Conservation (phyloP, 2,797 vertebrate species). For the Choloepus didactylus region DNA sequence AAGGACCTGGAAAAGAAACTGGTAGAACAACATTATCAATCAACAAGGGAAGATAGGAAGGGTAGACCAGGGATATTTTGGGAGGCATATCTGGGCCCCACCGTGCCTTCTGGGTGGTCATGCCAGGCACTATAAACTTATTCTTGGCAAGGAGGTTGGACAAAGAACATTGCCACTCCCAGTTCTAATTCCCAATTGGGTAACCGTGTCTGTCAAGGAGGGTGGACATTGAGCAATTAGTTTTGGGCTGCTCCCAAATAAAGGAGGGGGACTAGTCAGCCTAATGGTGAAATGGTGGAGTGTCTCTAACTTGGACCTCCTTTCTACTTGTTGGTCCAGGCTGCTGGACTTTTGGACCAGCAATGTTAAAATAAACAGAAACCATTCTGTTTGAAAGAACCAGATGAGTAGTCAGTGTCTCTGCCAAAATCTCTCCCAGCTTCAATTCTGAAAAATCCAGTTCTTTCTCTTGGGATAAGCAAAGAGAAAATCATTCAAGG, state of each 20-base stretch:
- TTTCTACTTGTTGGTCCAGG: background rate
- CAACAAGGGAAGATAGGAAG: background rate
- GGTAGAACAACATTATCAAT: background rate
- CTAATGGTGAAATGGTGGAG: background rate
- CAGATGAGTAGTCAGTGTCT: background rate
- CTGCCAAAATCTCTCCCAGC: background rate
- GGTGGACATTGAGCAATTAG: background rate
- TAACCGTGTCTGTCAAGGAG: background rate
- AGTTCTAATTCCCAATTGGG: background rate
- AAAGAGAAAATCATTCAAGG: background rate
- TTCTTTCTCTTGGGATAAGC: background rate
- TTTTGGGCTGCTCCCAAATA: background rate
- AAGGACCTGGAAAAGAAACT: conserved; percentile 1
- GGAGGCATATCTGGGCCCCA: conserved; percentile 18
- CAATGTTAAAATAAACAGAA: background rate
- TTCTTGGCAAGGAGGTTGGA: conserved; percentile 60
- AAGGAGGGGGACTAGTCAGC: background rate
- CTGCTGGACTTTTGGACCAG: background rate
- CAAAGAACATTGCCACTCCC: background rate
- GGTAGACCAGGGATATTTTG: background rate
- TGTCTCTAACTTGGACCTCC: background rate
- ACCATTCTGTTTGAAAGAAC: background rate
- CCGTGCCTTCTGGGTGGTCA: conserved; percentile 40
- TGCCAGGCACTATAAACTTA: conserved; percentile 34
- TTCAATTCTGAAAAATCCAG: background rate